Percentiles rank a stretch among this genome's conserved stretches.
phyloP scores from a whole-genome alignment of 2,113 vertebrate species.

The Heterotilapia buettikoferi region DNA sequence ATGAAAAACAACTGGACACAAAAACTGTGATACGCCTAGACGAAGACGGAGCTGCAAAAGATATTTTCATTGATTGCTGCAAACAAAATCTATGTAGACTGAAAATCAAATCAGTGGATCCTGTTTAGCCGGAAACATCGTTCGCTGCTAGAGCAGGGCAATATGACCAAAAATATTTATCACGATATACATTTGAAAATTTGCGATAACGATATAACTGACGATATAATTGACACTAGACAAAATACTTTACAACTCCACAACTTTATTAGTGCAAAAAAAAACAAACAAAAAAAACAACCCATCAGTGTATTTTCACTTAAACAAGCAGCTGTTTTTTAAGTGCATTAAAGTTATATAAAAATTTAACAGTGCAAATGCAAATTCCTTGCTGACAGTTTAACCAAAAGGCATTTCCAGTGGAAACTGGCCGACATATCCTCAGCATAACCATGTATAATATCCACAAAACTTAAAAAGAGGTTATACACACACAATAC shows the following conservation, averaged over 20 bases:
- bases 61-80: neutral
- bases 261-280: neutral
- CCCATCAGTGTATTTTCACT: fast-evolving
- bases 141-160: neutral
- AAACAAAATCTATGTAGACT: neutral
- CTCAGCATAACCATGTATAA: no score
- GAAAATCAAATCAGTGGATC: neutral
- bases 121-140: neutral
- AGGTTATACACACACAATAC: no score
- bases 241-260: fast-evolving
- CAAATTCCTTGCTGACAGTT: fast-evolving
- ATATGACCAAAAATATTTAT: neutral
- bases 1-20: neutral
- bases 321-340: neutral
- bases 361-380: fast-evolving
- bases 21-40: neutral
- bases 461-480: no score
- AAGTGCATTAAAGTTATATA: neutral
- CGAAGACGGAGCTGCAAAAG: neutral
- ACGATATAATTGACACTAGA: fast-evolving
- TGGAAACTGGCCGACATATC: fast-evolving
- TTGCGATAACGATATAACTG: fast-evolving
- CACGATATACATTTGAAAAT: neutral
- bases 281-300: neutral
- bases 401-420: neutral